Percentiles rank a stretch among this genome's conserved stretches.
These are phyloP conservation scores for Baryphthengus martii DNA, from an alignment of 2,113 vertebrate genomes.

Conservation along the genomic window DNA sequence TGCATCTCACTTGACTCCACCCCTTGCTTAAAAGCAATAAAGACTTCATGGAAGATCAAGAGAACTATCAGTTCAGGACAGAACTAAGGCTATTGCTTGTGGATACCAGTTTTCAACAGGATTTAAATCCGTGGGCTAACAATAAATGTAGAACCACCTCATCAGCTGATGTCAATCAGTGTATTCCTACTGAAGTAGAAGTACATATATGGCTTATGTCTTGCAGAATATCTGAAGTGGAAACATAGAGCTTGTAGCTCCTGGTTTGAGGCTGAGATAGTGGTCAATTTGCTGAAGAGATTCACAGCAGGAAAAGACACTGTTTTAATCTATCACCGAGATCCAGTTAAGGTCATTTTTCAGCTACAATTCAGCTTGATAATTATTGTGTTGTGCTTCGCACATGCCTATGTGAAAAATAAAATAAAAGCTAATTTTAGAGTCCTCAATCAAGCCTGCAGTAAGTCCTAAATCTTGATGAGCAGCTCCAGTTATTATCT, in stretches of 20 bases:
- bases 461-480: constrained; percentile 45
- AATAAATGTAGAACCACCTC: neutral
- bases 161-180: neutral
- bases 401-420: constrained; percentile 15
- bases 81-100: neutral
- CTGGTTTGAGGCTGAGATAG: no score
- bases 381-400: constrained; percentile 13
- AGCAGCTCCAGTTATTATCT: constrained; percentile 37
- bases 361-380: neutral
- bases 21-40: neutral
- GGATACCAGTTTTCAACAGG: neutral
- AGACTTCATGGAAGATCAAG: neutral
- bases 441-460: neutral
- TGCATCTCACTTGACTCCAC: neutral
- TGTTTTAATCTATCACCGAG: neutral
- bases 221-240: neutral
- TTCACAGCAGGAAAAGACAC: neutral
- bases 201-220: rapidly evolving
- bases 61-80: neutral
- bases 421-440: constrained; percentile 52
- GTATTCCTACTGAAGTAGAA: neutral
- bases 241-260: no score
- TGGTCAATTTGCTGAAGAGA: neutral
- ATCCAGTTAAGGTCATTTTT: constrained; percentile 16
- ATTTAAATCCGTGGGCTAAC: neutral